Percentiles rank a stretch among this genome's conserved stretches.
Conservation (phyloP, 2,113 vertebrate species). For the Phrynocephalus versicolor region DNA sequence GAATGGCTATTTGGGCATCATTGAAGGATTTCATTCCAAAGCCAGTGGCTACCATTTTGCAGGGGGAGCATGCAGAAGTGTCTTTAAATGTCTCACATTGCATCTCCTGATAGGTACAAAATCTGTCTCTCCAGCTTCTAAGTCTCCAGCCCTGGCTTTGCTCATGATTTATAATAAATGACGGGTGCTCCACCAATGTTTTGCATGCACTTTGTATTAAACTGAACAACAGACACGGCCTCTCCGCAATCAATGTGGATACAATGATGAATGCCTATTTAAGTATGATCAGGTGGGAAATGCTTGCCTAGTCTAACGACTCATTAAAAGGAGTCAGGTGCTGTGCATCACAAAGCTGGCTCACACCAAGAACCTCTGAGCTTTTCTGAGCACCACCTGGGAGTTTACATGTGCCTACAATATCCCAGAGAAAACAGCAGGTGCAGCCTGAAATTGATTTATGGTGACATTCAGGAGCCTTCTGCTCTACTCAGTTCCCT, state of each 20-base stretch:
- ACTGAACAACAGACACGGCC: not conserved
- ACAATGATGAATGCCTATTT: constrained; percentile 28
- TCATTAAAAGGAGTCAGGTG: not conserved
- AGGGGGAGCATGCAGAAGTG: not conserved
- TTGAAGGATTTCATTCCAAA: not conserved
- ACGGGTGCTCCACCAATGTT: not conserved
- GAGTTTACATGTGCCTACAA: rapidly evolving
- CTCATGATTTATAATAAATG: not conserved
- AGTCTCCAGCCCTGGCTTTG: too few species aligned
- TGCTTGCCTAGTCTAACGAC: not conserved
- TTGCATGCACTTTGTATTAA: not conserved
- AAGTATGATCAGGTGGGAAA: constrained; percentile 29
- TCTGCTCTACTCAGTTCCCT: not conserved
- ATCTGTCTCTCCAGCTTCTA: not conserved
- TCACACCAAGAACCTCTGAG: rapidly evolving
- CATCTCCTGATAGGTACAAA: too few species aligned
- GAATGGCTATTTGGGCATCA: not conserved
- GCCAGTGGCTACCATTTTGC: too few species aligned
- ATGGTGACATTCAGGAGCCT: not conserved
- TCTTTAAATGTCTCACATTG: not conserved
- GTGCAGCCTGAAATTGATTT: not conserved
- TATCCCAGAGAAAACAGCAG: rapidly evolving
- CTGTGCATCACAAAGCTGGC: not conserved
- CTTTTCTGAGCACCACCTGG: not conserved
- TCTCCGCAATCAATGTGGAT: not conserved